These are phyloP conservation scores for Macrochelys suwanniensis DNA, from an alignment of 2,797 vertebrate species.

Conservation along the genomic window DNA sequence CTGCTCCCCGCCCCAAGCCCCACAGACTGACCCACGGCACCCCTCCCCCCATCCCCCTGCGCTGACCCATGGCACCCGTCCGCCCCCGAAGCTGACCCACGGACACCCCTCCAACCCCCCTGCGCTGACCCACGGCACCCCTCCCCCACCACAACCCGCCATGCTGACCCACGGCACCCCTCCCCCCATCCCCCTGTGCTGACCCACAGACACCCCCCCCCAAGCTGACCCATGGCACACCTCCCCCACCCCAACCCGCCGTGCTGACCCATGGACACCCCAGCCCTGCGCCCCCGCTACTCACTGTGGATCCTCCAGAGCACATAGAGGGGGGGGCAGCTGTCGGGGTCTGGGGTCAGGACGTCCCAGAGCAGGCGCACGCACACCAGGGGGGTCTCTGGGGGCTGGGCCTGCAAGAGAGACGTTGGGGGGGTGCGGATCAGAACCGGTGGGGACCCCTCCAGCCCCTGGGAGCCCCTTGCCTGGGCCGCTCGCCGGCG, in stretches of 20 bases:
- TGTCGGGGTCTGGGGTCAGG: constrained; percentile 87
- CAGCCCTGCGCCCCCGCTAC: constrained; percentile 8
- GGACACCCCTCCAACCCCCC: neutral
- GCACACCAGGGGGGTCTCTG: constrained; percentile 79
- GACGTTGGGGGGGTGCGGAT: neutral
- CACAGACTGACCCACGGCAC: fast-evolving
- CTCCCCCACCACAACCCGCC: neutral
- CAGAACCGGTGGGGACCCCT: neutral
- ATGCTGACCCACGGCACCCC: neutral
- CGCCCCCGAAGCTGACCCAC: neutral
- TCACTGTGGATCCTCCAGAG: constrained; percentile 95
- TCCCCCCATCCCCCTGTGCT: neutral
- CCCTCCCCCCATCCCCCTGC: fast-evolving
- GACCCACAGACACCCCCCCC: neutral
- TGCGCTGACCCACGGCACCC: no score
- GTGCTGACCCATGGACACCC: neutral
- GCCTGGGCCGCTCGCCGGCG: no score
- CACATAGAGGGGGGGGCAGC: constrained; percentile 92
- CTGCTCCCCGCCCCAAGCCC: neutral
- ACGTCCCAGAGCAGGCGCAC: constrained; percentile 92
- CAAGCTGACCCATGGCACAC: neutral
- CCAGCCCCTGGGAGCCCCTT: fast-evolving
- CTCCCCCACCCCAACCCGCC: neutral
- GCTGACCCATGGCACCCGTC: neutral
- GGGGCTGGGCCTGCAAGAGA: constrained; percentile 41